phyloP scores from a whole-genome alignment of 2,113 vertebrate genomes.

The Helogale parvula region DNA sequence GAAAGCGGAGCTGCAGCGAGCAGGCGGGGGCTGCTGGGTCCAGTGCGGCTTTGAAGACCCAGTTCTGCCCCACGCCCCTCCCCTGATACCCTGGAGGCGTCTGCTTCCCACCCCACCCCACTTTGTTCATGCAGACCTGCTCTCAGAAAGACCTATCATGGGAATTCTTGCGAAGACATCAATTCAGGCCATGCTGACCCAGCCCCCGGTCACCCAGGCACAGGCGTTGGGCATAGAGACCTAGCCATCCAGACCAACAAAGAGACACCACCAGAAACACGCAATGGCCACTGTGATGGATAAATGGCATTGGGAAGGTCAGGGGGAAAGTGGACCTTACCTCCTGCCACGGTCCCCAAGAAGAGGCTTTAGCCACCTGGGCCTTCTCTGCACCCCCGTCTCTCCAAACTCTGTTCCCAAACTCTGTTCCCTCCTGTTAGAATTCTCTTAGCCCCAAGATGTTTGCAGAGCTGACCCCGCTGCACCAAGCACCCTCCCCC shows the following conservation, averaged over 20 bases:
- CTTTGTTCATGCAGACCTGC: not conserved
- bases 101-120: not conserved
- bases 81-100: not conserved
- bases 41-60: rapidly evolving
- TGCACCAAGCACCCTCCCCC: rapidly evolving
- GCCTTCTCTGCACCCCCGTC: not conserved
- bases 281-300: rapidly evolving
- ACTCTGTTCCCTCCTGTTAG: not conserved
- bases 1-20: rapidly evolving
- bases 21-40: rapidly evolving
- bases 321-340: not conserved
- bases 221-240: rapidly evolving
- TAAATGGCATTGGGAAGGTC: rapidly evolving
- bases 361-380: rapidly evolving
- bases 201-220: no score
- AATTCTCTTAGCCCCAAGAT: not conserved
- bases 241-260: not conserved
- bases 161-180: not conserved
- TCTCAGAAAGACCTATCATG: not conserved
- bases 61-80: not conserved
- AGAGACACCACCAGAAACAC: not conserved
- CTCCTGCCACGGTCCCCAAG: rapidly evolving
- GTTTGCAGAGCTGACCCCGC: rapidly evolving
- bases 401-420: not conserved
- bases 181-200: not conserved